Evolutionary conservation across 1,140 invertebrate genomes (phyloP), one percentile per base, ranked within the genome.

Genomic region (Teleogryllus occipitalis): DNA sequence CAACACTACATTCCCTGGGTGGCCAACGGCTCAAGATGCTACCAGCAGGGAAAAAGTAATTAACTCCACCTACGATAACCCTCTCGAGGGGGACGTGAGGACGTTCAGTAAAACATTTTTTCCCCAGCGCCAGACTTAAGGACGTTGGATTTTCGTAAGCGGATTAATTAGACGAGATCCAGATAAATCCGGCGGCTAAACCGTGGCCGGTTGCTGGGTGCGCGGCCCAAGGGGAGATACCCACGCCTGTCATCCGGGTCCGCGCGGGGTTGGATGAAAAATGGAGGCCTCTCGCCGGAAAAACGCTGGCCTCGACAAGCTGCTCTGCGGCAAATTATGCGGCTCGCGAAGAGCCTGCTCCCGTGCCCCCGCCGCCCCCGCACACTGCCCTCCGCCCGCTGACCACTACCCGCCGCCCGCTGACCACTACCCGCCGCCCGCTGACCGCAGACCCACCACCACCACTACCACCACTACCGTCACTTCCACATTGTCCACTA

Each of bases 151-250:
- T 65, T 65, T 65, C 54, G 54, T 65, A 65, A 65, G 54, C 54
- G 54, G 54, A 65, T 65, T 65, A 65, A 65, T 65, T 65, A 65
- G 54, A 65, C 54, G 54, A 65, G 54, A 65, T 65, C 54, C 54
- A 65, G 54, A 65, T 65, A 3, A 65, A 65, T 65, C 54, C 18
- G 54, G 54, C 54, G 54, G 0, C 54, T 65, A 65, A 65, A 65
- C 54, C 54, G 27, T 65, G 10, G 54, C 54, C 54, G 10, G 54
- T 2, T 7, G 54, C 10, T 3, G 54, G 54, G 0, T 14, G 18
- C 10, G 54, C 10, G 54, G 54, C 18, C 54, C 10, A 65, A 7
- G 54, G 54, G 54, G 18, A 65, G 54, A 65, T 65, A 65, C 18
- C 1, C 18, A 10, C 10, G 54, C 54, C 54, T 65, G 54, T 65